Percentiles rank a stretch among this genome's conserved stretches.
Conservation (phyloP, 2,113 vertebrate species). For the Alosa alosa region DNA sequence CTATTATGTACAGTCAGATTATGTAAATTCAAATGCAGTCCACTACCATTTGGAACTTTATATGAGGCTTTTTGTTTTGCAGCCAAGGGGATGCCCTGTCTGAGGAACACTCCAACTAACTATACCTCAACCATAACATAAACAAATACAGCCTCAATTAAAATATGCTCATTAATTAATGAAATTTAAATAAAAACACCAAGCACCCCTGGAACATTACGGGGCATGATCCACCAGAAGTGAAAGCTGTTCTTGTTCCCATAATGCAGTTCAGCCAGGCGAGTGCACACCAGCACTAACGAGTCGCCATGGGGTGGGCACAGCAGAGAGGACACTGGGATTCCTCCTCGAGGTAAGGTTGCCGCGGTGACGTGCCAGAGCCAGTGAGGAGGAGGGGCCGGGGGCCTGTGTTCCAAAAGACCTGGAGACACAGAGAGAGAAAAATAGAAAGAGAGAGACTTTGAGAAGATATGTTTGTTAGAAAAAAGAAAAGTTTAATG, state of each 20-base stretch:
- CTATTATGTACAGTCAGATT: background rate
- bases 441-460: background rate
- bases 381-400: constrained; percentile 2
- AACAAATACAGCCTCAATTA: background rate
- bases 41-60: background rate
- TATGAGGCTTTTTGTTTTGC: background rate
- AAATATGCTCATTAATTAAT: background rate
- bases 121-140: background rate
- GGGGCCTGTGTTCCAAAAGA: background rate
- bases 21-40: background rate
- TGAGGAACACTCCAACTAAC: background rate
- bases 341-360: constrained; percentile 16
- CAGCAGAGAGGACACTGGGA: constrained; percentile 34
- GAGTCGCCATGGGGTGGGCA: constrained; percentile 13
- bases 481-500: background rate
- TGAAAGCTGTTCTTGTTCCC: constrained; percentile 13
- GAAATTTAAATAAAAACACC: background rate
- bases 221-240: background rate
- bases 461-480: background rate
- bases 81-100: background rate
- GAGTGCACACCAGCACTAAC: constrained; percentile 35
- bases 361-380: constrained; percentile 20
- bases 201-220: background rate
- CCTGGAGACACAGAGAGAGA: background rate
- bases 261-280: constrained; percentile 32